Percentiles rank a stretch among this genome's conserved stretches.
Evolutionary conservation across 64 coral and sea anemone species (phyloP).

Genomic region (Montipora capricornis): DNA sequence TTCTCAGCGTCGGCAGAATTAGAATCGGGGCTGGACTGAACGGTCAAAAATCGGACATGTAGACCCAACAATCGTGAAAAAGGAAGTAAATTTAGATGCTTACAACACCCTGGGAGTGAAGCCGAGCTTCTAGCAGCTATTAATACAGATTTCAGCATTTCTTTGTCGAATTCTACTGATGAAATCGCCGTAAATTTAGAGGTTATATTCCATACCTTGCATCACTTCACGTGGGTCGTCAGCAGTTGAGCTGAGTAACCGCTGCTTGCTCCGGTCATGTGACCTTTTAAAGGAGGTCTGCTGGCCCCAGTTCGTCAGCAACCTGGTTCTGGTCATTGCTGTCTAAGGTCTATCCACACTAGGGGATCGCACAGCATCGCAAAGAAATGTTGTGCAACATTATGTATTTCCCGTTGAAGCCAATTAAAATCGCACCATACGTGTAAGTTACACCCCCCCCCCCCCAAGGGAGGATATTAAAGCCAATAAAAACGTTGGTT

Average conservation of each 20-base stretch:
- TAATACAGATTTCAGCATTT: slow-evolving; percentile 58
- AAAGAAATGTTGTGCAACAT: no score
- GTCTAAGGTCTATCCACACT: no score
- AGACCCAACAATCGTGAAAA: slow-evolving; percentile 14
- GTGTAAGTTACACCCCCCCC: no score
- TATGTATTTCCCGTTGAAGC: no score
- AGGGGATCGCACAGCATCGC: no score
- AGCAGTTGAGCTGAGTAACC: background rate
- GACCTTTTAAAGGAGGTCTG: no score
- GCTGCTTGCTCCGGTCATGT: background rate
- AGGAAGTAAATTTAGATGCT: slow-evolving; percentile 30
- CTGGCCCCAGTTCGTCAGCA: no score
- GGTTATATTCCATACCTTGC: background rate
- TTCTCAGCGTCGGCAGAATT: slow-evolving; percentile 14
- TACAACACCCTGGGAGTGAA: slow-evolving; percentile 29
- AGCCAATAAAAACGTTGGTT: no score
- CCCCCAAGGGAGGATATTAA: no score
- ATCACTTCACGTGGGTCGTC: slow-evolving; percentile 40
- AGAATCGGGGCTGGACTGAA: slow-evolving; percentile 7
- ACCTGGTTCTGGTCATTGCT: no score
- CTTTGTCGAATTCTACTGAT: background rate
- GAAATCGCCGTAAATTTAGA: background rate
- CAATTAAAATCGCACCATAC: no score
- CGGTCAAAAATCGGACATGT: slow-evolving; percentile 32
- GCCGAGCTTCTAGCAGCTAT: slow-evolving; percentile 22